Evolutionary conservation across 2,888 invertebrate genomes (phyloP).

Genomic region (Cryptus viduatorius): DNA sequence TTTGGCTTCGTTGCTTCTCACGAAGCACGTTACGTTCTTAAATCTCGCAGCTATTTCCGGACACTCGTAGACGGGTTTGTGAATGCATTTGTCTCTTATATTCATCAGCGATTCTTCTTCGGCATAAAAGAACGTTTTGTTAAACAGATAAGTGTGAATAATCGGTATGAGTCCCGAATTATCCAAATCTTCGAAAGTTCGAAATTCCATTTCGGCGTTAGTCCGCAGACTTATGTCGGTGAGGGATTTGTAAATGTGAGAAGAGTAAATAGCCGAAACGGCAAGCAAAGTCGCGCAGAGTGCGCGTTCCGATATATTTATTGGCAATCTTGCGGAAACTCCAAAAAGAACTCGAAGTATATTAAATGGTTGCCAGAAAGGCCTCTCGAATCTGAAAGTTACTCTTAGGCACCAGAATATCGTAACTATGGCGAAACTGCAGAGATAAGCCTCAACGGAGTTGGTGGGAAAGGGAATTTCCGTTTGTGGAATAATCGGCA

Average conservation of each 20-base stretch:
- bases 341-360: slow-evolving; percentile 62
- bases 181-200: slow-evolving; percentile 63
- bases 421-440: slow-evolving; percentile 43
- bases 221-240: slow-evolving; percentile 51
- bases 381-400: slow-evolving; percentile 45
- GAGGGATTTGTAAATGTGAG: slow-evolving; percentile 64
- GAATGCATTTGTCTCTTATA: slow-evolving; percentile 43
- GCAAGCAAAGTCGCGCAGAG: slow-evolving; percentile 58
- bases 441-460: slow-evolving; percentile 1
- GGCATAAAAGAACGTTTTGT: slow-evolving; percentile 48
- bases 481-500: slow-evolving; percentile 52
- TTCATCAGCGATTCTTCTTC: slow-evolving; percentile 30
- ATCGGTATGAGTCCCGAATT: slow-evolving; percentile 58
- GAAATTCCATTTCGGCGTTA: slow-evolving; percentile 36
- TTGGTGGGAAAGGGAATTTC: background rate
- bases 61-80: slow-evolving; percentile 8
- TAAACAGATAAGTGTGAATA: slow-evolving; percentile 15
- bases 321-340: slow-evolving; percentile 29
- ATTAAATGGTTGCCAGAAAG: slow-evolving; percentile 53
- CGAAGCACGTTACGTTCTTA: slow-evolving; percentile 56
- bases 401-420: slow-evolving; percentile 33
- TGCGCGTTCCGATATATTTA: slow-evolving; percentile 55
- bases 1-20: slow-evolving; percentile 31
- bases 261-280: slow-evolving; percentile 61
- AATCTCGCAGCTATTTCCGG: slow-evolving; percentile 14